phyloP scores from a whole-genome alignment of 1,140 invertebrate species.

The Aphidius gifuensis region DNA sequence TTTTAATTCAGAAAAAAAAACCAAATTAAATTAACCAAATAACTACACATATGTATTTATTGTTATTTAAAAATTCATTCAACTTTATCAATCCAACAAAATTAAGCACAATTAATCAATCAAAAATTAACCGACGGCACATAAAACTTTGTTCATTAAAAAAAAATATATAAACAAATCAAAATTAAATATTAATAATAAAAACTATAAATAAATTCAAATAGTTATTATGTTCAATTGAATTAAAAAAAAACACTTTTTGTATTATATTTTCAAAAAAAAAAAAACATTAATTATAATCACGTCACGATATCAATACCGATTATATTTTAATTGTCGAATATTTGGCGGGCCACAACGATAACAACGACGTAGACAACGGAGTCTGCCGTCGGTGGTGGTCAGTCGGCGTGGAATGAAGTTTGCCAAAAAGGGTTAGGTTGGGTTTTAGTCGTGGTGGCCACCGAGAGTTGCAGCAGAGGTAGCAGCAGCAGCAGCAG shows the following conservation, averaged over 20 bases:
- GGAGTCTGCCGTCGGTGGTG: conserved; percentile 52
- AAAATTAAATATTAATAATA: not conserved
- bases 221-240: no score
- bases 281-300: not conserved
- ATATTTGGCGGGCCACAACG: conserved; percentile 19
- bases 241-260: no score
- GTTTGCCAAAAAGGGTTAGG: conserved; percentile 50
- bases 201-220: no score
- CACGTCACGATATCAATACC: not conserved
- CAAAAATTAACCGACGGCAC: no score
- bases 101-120: no score
- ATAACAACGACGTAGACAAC: conserved; percentile 38
- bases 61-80: no score
- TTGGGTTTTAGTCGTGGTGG: conserved; percentile 42
- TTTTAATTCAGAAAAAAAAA: conserved; percentile 2
- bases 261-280: no score
- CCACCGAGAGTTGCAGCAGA: conserved; percentile 39
- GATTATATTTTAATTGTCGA: not conserved
- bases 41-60: no score
- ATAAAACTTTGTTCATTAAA: no score
- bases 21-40: not conserved
- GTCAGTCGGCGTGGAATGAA: conserved; percentile 57
- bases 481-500: conserved; percentile 36
- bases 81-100: no score
- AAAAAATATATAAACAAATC: no score